Evolutionary conservation across 1,140 invertebrate genomes (phyloP).

Genomic region (Apocrypta bakeri): DNA sequence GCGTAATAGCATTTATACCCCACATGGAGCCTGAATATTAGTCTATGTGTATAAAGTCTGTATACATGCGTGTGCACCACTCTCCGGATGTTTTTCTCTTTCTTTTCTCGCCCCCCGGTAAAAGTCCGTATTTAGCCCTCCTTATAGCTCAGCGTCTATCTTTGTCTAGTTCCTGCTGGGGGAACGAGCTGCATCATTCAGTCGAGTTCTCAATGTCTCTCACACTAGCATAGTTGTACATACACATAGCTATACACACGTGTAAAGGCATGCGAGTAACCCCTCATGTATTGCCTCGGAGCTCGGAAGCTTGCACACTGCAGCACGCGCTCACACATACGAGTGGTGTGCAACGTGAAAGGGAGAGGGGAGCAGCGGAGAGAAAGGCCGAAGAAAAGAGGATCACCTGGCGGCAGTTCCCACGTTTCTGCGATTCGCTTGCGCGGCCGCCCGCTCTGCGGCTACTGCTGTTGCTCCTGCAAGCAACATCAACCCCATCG

Average conservation of each 20-base stretch:
- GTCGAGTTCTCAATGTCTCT: background rate
- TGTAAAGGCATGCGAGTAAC: background rate
- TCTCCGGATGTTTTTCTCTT: background rate
- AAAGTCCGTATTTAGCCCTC: background rate
- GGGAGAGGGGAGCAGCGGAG: conserved; percentile 43
- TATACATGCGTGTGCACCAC: background rate
- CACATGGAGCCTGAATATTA: conserved; percentile 9
- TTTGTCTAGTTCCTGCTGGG: background rate
- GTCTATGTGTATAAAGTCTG: background rate
- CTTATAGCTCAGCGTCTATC: background rate
- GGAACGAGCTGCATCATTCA: background rate
- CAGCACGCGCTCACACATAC: background rate
- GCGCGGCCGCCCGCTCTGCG: conserved; percentile 61
- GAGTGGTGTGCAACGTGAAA: background rate
- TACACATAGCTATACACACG: conserved; percentile 1
- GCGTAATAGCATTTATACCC: conserved; percentile 31
- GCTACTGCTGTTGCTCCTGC: conserved; percentile 3
- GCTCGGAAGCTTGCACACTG: conserved; percentile 36
- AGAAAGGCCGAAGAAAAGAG: conserved; percentile 60
- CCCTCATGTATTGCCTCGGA: conserved; percentile 12
- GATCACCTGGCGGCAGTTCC: conserved; percentile 74
- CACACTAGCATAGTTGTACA: conserved; percentile 4
- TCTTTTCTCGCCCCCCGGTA: conserved; percentile 3
- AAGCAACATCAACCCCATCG: conserved; percentile 42
- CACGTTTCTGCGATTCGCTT: conserved; percentile 73